A percentile compares a stretch with the other conserved stretches of the same genome.
Evolutionary conservation across 1,140 invertebrate genomes (phyloP).

Genomic region (Pogonus chalceus): DNA sequence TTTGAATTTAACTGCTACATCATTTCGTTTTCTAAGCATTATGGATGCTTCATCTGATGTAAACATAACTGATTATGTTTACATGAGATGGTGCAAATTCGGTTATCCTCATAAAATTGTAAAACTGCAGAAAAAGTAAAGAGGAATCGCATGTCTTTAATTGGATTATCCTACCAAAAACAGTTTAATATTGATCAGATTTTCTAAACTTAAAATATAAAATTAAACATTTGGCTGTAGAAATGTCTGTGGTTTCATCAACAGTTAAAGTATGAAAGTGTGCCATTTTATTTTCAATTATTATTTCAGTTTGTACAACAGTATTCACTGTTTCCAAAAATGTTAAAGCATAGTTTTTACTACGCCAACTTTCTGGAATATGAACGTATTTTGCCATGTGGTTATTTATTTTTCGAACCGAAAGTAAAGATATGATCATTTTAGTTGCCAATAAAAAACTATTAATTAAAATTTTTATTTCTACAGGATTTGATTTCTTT

Average conservation of each 20-base stretch:
- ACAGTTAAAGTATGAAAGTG: not conserved
- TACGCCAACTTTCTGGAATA: not conserved
- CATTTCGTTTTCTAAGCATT: not conserved
- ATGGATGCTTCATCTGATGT: not conserved
- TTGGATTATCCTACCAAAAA: no score
- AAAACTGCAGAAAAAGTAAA: not conserved
- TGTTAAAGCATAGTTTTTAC: not conserved
- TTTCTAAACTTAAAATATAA: not conserved
- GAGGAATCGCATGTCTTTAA: not conserved
- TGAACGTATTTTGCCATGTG: not conserved
- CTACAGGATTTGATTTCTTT: not conserved
- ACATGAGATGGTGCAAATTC: not conserved
- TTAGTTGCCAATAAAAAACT: not conserved
- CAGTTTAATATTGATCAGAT: not conserved
- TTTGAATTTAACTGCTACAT: not conserved
- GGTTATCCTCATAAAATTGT: not conserved
- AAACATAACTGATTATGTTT: not conserved
- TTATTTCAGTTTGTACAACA: no score
- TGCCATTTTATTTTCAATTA: not conserved
- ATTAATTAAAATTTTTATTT: no score
- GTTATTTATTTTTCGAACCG: not conserved
- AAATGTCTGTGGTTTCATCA: no score
- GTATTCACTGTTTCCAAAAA: no score
- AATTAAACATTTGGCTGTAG: not conserved
- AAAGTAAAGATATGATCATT: no score